Evolutionary conservation across 2,113 vertebrate species (phyloP).

Genomic region (Willisornis vidua): DNA sequence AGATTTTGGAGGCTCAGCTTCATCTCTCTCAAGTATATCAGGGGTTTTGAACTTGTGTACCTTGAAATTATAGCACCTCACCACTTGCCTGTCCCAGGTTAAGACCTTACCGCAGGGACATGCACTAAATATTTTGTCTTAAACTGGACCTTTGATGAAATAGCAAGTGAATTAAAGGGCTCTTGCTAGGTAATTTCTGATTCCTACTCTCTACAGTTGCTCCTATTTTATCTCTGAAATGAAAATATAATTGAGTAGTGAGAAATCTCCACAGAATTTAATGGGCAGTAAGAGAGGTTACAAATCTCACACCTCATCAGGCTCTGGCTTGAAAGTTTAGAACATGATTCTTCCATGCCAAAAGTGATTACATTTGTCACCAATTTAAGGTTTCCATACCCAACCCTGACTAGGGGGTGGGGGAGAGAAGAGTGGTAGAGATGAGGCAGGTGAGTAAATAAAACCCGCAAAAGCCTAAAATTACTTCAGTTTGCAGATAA

Average conservation of each 20-base stretch:
- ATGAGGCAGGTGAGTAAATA: accelerated
- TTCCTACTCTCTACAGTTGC: neutral
- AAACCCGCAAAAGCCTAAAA: neutral
- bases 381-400: neutral
- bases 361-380: neutral
- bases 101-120: neutral
- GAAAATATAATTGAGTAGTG: neutral
- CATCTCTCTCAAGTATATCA: neutral
- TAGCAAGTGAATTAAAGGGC: neutral
- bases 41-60: neutral
- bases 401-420: neutral
- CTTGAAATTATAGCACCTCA: neutral
- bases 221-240: neutral
- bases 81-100: neutral
- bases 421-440: accelerated
- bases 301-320: neutral
- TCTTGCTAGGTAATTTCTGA: neutral
- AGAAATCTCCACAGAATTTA: neutral
- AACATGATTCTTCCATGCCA: neutral
- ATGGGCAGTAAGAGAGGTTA: neutral
- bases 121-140: neutral
- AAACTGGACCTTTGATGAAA: neutral
- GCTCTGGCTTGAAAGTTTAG: neutral
- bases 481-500: neutral
- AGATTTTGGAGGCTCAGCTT: neutral